Conservation (phyloP, 2,888 invertebrate genomes). For the Philhelius pedissequus region DNA sequence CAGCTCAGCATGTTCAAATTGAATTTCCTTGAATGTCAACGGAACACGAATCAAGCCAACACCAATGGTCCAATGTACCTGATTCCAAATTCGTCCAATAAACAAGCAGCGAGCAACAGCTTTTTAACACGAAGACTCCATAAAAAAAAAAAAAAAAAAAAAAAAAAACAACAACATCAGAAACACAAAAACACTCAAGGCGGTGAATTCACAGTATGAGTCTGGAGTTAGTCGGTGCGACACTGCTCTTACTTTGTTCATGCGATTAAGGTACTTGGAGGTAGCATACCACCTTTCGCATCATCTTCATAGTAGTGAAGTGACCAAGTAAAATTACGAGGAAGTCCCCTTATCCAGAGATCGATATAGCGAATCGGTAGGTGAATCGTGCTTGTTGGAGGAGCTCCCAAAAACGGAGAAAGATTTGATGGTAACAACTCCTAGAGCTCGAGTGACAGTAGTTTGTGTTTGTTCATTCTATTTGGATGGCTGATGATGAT, state of each 20-base stretch:
- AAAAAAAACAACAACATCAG: background rate
- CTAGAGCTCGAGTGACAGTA: constrained; percentile 48
- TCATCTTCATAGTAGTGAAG: constrained; percentile 4
- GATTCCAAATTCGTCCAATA: constrained; percentile 67
- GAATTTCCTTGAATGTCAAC: constrained; percentile 58
- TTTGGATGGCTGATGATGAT: constrained; percentile 13
- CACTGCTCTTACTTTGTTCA: constrained; percentile 34
- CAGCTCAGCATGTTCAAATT: constrained; percentile 21
- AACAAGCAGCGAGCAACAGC: constrained; percentile 62
- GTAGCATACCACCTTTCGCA: constrained; percentile 24
- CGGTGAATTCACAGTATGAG: background rate
- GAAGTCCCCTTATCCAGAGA: constrained; percentile 21
- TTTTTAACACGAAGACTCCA: constrained; percentile 59
- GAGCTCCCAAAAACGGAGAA: constrained; percentile 56
- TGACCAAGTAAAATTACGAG: constrained; percentile 6
- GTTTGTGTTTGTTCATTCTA: constrained; percentile 55
- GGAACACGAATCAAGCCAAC: constrained; percentile 63
- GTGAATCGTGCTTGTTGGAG: background rate
- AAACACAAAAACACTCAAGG: constrained; percentile 6
- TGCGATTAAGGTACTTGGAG: constrained; percentile 52
- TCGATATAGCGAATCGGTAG: background rate
- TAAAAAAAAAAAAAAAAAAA: constrained; percentile 26
- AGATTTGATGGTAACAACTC: constrained; percentile 60
- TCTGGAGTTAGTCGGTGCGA: constrained; percentile 1
- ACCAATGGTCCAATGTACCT: constrained; percentile 40